These are phyloP conservation scores for Cheilosia grossa DNA, from an alignment of 2,888 invertebrate species.

Conservation along the genomic window DNA sequence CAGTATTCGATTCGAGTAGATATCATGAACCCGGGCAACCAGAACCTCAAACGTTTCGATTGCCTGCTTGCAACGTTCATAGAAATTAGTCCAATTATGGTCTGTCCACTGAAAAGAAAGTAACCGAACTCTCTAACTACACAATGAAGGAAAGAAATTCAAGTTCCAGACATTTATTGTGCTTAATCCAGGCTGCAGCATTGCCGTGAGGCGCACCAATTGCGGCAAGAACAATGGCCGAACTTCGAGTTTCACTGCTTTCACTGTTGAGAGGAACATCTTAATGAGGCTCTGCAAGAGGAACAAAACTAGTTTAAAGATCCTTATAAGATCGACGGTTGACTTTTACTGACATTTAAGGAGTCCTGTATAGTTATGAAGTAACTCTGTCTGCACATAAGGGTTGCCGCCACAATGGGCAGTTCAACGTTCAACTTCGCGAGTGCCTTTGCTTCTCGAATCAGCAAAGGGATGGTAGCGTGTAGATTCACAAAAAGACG, in stretches of 20 bases:
- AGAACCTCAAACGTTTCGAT: slow-evolving; percentile 91
- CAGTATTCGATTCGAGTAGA: slow-evolving; percentile 94
- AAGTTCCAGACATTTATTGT: slow-evolving; percentile 85
- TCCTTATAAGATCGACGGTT: neutral
- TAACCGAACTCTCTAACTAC: neutral
- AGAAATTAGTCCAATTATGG: slow-evolving; percentile 91
- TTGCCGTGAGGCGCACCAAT: slow-evolving; percentile 91
- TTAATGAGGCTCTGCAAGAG: slow-evolving; percentile 88
- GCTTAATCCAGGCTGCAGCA: slow-evolving; percentile 91
- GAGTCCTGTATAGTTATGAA: slow-evolving; percentile 91
- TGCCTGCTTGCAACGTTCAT: slow-evolving; percentile 89
- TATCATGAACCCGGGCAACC: slow-evolving; percentile 92
- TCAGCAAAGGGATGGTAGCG: slow-evolving; percentile 88
- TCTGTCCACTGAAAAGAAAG: slow-evolving; percentile 89
- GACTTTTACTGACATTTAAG: slow-evolving; percentile 85
- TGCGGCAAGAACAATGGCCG: slow-evolving; percentile 95
- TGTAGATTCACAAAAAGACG: slow-evolving; percentile 91
- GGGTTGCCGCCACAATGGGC: slow-evolving; percentile 91
- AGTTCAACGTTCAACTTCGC: slow-evolving; percentile 92
- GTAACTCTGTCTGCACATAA: slow-evolving; percentile 90
- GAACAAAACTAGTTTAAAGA: slow-evolving; percentile 1
- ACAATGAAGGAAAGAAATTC: slow-evolving; percentile 34
- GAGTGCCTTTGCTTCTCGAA: slow-evolving; percentile 93
- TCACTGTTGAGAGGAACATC: slow-evolving; percentile 89
- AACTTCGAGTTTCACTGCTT: slow-evolving; percentile 92